Percentiles rank a stretch among this genome's conserved stretches.
Evolutionary conservation across 2,888 invertebrate genomes (phyloP).

Genomic region (Phortica magna): DNA sequence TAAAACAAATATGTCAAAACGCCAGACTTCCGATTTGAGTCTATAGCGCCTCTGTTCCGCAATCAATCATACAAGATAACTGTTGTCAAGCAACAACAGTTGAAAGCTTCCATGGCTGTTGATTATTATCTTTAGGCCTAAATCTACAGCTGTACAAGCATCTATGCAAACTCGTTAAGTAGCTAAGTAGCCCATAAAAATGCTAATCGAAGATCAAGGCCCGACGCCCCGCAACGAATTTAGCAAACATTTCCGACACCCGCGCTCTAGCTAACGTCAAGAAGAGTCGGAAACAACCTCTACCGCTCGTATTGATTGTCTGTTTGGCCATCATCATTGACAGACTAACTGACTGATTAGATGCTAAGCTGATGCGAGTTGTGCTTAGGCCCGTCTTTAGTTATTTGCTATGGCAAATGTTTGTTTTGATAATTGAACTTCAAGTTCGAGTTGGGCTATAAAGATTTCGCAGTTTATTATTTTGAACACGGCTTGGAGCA

Average conservation of each 20-base stretch:
- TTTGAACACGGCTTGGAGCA: conserved; percentile 13
- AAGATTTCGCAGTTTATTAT: conserved; percentile 13
- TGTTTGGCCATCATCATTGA: conserved; percentile 19
- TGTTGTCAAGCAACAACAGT: conserved; percentile 3
- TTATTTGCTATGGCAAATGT: conserved; percentile 19
- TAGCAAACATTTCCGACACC: conserved; percentile 22
- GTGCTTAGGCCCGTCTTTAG: neutral
- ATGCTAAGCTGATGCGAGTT: neutral
- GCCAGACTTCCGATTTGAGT: neutral
- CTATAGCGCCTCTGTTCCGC: neutral
- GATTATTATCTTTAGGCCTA: neutral
- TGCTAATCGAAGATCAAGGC: conserved; percentile 32
- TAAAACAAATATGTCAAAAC: neutral
- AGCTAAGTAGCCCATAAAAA: conserved; percentile 3
- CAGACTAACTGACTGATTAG: conserved; percentile 2
- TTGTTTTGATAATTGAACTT: conserved; percentile 32
- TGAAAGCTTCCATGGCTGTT: neutral
- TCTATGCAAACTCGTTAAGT: neutral
- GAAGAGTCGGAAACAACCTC: conserved; percentile 28
- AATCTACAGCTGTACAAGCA: neutral
- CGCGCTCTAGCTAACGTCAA: neutral
- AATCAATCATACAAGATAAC: neutral
- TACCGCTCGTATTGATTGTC: conserved; percentile 3
- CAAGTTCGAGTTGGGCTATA: neutral
- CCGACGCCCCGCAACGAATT: neutral